Percentiles rank a stretch among this genome's conserved stretches.
These are phyloP conservation scores for Gymnothorax javanicus DNA, from an alignment of 2,797 vertebrate species.

Conservation along the genomic window DNA sequence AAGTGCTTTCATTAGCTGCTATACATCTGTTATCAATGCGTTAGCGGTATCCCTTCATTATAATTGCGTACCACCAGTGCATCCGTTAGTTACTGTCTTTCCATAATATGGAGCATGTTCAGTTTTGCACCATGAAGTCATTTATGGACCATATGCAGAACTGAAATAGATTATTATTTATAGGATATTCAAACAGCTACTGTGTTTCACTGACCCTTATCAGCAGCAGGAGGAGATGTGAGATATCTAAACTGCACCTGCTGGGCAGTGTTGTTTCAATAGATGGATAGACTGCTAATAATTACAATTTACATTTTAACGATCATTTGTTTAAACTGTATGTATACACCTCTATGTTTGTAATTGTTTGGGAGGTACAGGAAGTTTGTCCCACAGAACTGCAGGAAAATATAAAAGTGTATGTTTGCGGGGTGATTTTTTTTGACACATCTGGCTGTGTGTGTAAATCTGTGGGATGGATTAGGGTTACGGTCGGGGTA, in stretches of 20 bases:
- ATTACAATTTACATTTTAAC: too few relatives aligned
- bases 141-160: neutral
- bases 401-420: neutral
- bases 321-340: too few relatives aligned
- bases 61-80: neutral
- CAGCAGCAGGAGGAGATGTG: neutral
- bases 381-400: neutral
- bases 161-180: neutral
- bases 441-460: slow-evolving; percentile 26
- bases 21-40: neutral
- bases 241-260: too few relatives aligned
- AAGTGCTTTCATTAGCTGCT: neutral
- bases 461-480: slow-evolving; percentile 24
- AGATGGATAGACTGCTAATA: too few relatives aligned
- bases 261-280: too few relatives aligned
- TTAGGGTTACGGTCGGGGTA: slow-evolving; percentile 18
- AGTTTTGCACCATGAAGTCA: neutral
- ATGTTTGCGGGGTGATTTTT: neutral
- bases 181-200: neutral
- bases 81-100: neutral
- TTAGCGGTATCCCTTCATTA: too few relatives aligned
- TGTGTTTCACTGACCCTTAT: neutral
- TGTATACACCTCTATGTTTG: too few relatives aligned
- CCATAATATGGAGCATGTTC: neutral
- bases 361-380: neutral